Base-by-base conservation (phyloP, 2,113 vertebrate species). In the Macroglossus sobrinus region DNA sequence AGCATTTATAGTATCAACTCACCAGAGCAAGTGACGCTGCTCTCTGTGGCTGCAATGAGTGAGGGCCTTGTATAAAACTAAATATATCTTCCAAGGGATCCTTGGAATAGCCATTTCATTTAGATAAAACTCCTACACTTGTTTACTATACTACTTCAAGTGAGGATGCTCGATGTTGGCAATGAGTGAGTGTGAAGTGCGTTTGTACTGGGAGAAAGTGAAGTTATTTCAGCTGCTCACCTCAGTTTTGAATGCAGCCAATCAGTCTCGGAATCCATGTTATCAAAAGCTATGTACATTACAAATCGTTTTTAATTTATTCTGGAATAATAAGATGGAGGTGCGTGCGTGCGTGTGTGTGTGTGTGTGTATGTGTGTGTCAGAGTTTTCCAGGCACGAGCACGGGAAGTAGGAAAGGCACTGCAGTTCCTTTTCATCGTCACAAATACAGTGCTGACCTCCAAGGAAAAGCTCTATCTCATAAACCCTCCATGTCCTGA, bases 171-270 rank as follows among this genome's bases (percentile, higher is more conserved):
- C 18, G 16, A 43, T 69, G 89, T 35, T 47, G 59, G 68, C 78
- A 90, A 76, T 78, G 68, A 80, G 81, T 14, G 6, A 89, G 33
- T 24, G 88, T 61, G 84, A 57, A 45, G 57, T 55, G 91, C 93
- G 35, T 88, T 76, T 53, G 28, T 47, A 55, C 45, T 43, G 76
- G 43, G 91, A 81, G 57, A 86, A 80, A 94, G 15, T 40, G 13
- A 98, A 53, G 59, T 1, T 96, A 71, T 91, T 91, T 87, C 66
- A 80, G 95, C 38, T 93, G 84, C 92, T 66, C 72, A 1, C 91
- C 80, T 64, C 75, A 78, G 76, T 98, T 98, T n/a, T 68, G 61
- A 55, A 85, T 66, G 47, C 89, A 96, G 82, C 26, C 78, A 47
- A 47, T 61, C 89, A 75, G 79, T 13, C 35, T 89, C n/a, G 43